Evolutionary conservation across 2,797 vertebrate genomes (phyloP).

Genomic region (Anableps anableps): DNA sequence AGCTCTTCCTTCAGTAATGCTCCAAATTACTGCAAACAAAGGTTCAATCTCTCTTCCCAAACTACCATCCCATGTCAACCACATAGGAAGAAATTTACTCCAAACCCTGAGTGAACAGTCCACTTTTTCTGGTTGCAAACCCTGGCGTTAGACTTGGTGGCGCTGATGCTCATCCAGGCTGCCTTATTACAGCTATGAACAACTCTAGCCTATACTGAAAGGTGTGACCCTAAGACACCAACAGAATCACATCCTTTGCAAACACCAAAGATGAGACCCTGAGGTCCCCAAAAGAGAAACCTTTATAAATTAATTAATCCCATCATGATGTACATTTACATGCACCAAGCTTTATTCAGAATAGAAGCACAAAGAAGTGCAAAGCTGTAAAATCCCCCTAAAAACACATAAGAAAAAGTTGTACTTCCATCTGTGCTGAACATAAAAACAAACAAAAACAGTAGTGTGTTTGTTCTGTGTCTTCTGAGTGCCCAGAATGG

Average conservation of each 20-base stretch:
- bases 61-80: background rate
- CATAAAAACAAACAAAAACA: no score
- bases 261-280: background rate
- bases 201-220: background rate
- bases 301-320: no score
- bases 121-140: background rate
- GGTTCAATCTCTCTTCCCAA: background rate
- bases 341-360: no score
- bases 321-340: no score
- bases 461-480: no score
- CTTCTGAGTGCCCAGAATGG: no score
- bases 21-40: background rate
- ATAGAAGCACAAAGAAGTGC: no score
- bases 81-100: background rate
- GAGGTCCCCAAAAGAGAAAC: background rate
- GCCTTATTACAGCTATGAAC: background rate
- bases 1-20: background rate
- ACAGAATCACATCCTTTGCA: background rate
- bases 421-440: no score
- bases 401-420: no score
- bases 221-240: background rate
- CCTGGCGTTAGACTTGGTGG: background rate
- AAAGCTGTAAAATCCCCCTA: no score
- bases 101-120: background rate
- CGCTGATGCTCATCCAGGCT: background rate